Evolutionary conservation across 2,797 vertebrate genomes (phyloP).

Genomic region (Ctenochaetus hawaiiensis): DNA sequence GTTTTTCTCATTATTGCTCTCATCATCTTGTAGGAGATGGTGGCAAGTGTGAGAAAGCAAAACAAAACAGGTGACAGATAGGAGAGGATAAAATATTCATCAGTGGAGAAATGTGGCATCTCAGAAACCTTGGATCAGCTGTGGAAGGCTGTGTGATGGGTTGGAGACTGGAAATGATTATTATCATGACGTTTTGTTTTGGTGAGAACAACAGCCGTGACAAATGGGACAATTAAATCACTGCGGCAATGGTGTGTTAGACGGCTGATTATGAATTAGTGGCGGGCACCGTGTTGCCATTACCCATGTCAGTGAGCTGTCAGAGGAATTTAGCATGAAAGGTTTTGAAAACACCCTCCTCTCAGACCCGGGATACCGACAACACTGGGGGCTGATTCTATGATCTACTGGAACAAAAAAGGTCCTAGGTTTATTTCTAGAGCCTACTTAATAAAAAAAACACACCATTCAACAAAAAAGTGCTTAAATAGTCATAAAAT

Average conservation of each 20-base stretch:
- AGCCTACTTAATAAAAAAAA: not conserved
- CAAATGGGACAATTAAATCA: constrained; percentile 87
- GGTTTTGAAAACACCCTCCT: constrained; percentile 44
- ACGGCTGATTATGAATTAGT: constrained; percentile 87
- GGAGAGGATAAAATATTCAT: constrained; percentile 63
- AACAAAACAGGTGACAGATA: constrained; percentile 52
- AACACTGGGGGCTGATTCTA: not conserved
- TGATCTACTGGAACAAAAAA: not conserved
- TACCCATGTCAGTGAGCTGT: constrained; percentile 77
- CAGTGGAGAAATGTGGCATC: constrained; percentile 38
- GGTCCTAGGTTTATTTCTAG: constrained; percentile 9
- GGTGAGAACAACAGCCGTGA: constrained; percentile 82
- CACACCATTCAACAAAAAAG: not conserved
- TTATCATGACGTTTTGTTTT: constrained; percentile 83
- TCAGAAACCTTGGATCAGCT: constrained; percentile 63
- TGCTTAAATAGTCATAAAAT: not conserved
- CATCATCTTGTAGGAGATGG: constrained; percentile 33
- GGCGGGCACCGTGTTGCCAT: constrained; percentile 72
- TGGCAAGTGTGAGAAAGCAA: constrained; percentile 30
- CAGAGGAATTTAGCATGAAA: constrained; percentile 72
- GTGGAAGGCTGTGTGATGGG: constrained; percentile 64
- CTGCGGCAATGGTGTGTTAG: constrained; percentile 81
- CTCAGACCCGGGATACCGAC: constrained; percentile 9
- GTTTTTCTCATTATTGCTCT: constrained; percentile 54
- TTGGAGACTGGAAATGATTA: constrained; percentile 73